phyloP scores from a whole-genome alignment of 2,113 vertebrate species.

The Astatoreochromis straeleni region DNA sequence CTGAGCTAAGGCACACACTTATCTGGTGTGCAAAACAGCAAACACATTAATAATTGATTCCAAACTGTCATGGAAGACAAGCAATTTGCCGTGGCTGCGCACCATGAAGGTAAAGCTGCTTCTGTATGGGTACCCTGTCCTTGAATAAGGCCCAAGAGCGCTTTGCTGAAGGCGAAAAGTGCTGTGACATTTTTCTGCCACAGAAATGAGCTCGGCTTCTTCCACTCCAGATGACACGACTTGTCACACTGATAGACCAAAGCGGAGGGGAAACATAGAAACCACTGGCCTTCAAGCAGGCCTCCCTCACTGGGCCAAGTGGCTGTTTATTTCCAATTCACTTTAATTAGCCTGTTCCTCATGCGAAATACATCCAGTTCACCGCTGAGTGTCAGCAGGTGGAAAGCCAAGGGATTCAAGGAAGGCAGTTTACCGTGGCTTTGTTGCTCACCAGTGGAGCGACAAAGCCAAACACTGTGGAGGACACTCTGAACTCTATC shows the following conservation, averaged over 20 bases:
- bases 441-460: not conserved
- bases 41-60: conserved; percentile 15
- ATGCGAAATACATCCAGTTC: conserved; percentile 18
- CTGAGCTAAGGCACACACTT: not conserved
- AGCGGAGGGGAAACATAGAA: not conserved
- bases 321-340: not conserved
- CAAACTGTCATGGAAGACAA: not conserved
- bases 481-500: conserved; percentile 13
- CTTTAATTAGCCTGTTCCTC: conserved; percentile 27
- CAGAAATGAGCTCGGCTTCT: conserved; percentile 5
- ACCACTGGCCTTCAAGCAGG: not conserved
- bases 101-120: conserved; percentile 1
- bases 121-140: not conserved
- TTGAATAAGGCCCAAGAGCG: not conserved
- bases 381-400: conserved; percentile 48
- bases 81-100: not conserved
- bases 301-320: not conserved
- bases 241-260: conserved; percentile 1
- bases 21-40: not conserved
- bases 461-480: conserved; percentile 1
- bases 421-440: not conserved
- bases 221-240: conserved; percentile 37
- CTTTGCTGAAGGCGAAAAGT: not conserved
- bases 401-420: conserved; percentile 10
- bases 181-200: not conserved